Evolutionary conservation across 2,113 vertebrate genomes (phyloP).

Genomic region (Microcebus tavaratra): DNA sequence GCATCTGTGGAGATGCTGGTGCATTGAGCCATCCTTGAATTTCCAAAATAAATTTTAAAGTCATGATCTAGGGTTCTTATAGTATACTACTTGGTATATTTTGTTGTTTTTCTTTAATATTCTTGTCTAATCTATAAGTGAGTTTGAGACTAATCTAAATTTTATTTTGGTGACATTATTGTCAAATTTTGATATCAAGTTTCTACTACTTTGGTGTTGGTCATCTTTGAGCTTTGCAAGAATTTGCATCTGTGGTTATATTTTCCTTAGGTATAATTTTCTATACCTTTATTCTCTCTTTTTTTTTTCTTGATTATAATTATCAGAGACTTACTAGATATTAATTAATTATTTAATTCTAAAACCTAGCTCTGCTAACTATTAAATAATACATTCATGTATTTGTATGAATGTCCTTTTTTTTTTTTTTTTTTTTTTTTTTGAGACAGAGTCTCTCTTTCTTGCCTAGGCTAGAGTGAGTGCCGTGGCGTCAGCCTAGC

Average conservation of each 20-base stretch:
- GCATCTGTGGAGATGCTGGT: background rate
- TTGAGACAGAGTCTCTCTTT: no score
- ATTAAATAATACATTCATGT: background rate
- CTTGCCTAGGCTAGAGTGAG: no score
- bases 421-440: no score
- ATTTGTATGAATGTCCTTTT: no score
- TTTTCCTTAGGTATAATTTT: slow-evolving; percentile 2
- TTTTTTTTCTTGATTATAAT: slow-evolving; percentile 6
- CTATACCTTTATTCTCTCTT: background rate
- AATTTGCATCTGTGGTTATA: background rate
- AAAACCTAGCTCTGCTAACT: slow-evolving; percentile 11
- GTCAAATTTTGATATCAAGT: slow-evolving; percentile 7
- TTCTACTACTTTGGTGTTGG: background rate
- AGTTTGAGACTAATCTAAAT: slow-evolving; percentile 12
- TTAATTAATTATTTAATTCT: slow-evolving; percentile 9
- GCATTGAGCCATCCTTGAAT: background rate
- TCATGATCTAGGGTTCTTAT: background rate
- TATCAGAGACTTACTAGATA: slow-evolving; percentile 3
- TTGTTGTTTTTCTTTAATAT: background rate
- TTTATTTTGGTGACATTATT: slow-evolving; percentile 20
- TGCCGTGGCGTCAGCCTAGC: no score
- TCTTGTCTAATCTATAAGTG: background rate
- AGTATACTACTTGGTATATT: background rate
- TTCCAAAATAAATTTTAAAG: slow-evolving; percentile 30
- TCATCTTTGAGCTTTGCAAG: background rate